These are phyloP conservation scores for Panthera tigris DNA, from an alignment of 2,113 vertebrate species.

Conservation along the genomic window DNA sequence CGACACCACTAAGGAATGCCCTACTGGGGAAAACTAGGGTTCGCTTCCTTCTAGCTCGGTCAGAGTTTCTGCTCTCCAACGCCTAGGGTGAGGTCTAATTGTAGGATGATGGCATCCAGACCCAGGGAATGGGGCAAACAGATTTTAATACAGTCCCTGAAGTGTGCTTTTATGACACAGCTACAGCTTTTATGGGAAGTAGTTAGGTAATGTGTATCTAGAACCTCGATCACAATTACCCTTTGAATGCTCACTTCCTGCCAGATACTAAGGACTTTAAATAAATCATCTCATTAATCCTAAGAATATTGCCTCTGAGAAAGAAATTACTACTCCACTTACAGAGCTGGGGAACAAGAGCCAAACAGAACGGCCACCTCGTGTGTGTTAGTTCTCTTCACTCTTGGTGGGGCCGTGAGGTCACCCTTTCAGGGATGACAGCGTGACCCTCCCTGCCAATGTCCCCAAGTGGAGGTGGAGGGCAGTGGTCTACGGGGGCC, in stretches of 20 bases:
- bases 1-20: neutral
- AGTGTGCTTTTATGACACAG: neutral
- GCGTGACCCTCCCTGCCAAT: neutral
- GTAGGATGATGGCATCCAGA: neutral
- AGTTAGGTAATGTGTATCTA: neutral
- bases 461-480: neutral
- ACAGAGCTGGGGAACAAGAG: neutral
- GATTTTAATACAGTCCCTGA: neutral
- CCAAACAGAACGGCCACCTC: neutral
- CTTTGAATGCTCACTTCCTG: neutral
- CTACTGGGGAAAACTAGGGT: neutral
- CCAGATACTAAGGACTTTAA: slow-evolving; percentile 1
- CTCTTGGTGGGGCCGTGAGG: neutral
- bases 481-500: neutral
- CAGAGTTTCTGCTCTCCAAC: neutral
- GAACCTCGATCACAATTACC: neutral
- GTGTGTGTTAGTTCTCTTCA: neutral
- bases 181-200: neutral
- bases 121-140: neutral
- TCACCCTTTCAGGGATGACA: neutral
- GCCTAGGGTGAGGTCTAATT: neutral
- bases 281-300: neutral
- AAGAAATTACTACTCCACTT: neutral
- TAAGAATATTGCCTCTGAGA: neutral
- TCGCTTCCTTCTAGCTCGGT: neutral